These are phyloP conservation scores for Ennomos erosarius DNA, from an alignment of 2,888 invertebrate genomes.

Conservation along the genomic window DNA sequence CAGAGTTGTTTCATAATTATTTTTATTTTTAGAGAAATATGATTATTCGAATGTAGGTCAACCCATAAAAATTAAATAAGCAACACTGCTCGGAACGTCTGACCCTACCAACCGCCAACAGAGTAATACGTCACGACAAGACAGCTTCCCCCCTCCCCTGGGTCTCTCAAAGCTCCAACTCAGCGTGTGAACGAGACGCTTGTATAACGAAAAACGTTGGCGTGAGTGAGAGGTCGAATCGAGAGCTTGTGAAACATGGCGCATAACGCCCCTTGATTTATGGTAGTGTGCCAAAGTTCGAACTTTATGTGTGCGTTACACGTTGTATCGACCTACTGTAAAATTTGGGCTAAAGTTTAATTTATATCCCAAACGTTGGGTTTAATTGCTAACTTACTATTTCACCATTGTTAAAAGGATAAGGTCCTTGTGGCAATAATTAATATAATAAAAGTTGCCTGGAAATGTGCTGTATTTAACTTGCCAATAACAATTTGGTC, in stretches of 20 bases:
- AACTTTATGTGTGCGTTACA: conserved; percentile 79
- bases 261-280: conserved; percentile 86
- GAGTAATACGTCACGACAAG: conserved; percentile 84
- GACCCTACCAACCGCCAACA: conserved; percentile 75
- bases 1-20: conserved; percentile 17
- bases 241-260: conserved; percentile 83
- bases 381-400: conserved; percentile 21
- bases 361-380: conserved; percentile 20
- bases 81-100: conserved; percentile 47
- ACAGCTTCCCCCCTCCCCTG: conserved; percentile 76
- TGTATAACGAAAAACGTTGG: conserved; percentile 60
- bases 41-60: conserved; percentile 27
- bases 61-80: conserved; percentile 22
- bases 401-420: neutral
- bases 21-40: conserved; percentile 22
- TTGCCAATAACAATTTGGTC: conserved; percentile 52
- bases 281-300: conserved; percentile 83
- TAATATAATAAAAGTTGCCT: too few relatives aligned
- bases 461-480: conserved; percentile 44
- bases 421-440: too few relatives aligned
- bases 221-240: conserved; percentile 71
- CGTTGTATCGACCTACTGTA: conserved; percentile 46
- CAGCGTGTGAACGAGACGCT: conserved; percentile 70
- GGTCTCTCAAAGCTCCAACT: conserved; percentile 69
- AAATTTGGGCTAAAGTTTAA: conserved; percentile 40